Evolutionary conservation across 2,888 invertebrate species (phyloP), one percentile per base, ranked within the genome.

Genomic region (Priocnemis perturbator): DNA sequence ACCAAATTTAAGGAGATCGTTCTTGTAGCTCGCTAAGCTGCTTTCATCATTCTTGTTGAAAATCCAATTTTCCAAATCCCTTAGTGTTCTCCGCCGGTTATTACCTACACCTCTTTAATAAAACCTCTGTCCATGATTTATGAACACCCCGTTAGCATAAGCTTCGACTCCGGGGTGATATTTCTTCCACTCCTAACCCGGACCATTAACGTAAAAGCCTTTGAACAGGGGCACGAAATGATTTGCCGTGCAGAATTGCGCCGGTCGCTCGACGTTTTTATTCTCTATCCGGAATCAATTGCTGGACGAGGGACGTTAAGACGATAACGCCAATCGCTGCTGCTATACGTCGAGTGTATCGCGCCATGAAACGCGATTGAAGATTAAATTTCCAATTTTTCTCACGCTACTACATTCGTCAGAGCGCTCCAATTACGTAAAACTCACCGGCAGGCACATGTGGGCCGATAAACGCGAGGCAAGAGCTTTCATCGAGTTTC

Each of bases 31-130:
- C 45, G 30, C 50, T 52, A 63, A 67, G 52, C 67, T 58, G 63
- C 67, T 66, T 37, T 60, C 62, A 55, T 59, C 57, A 48, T 62
- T 53, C 48, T 66, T 58, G 58, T 45, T 52, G 61, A 56, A 55
- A 62, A 67, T 67, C 37, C 59, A 70, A 70, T 70, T 67, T 67
- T 62, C 37, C 56, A 59, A 44, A 62, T 62, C 56, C 67, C 62
- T 67, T 55, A 56, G n/a, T 55, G 56, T 20, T 55, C 21, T n/a
- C 53, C 19, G 45, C n/a, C 50, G 58, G 45, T 70, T 62, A 60
- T 52, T 64, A 30, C 57, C n/a, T 3, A 11, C 23, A 15, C 37
- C 53, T 66, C 47, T 61, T 61, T 67, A 37, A 21, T 44, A 55
- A 58, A 67, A 53, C 62, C 60, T 68, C 37, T 30, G 47, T 9